Evolutionary conservation across 2,888 invertebrate species (phyloP).

Genomic region (Drosophila aldrichi): DNA sequence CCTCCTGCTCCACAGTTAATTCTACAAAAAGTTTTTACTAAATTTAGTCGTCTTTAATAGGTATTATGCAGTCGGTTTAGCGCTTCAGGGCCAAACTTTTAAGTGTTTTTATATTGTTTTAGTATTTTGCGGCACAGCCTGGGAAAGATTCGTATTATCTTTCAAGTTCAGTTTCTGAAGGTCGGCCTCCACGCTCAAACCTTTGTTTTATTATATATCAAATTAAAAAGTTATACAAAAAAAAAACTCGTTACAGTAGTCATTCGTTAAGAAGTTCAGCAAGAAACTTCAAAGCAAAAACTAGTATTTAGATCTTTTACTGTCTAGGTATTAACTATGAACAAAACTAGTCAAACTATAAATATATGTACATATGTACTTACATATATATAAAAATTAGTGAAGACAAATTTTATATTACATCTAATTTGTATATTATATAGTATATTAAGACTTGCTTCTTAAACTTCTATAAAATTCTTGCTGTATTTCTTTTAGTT

Average conservation of each 20-base stretch:
- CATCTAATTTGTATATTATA: too few species aligned
- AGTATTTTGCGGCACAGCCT: background rate
- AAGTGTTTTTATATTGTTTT: background rate
- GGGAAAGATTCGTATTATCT: constrained; percentile 6
- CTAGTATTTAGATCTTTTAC: too few species aligned
- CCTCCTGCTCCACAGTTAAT: background rate
- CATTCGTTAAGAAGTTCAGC: background rate
- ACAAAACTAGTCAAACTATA: too few species aligned
- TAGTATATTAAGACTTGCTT: background rate
- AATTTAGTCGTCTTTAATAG: too few species aligned
- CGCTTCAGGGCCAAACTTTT: background rate
- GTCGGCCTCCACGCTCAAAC: background rate
- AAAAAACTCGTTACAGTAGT: constrained; percentile 1
- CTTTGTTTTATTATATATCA: constrained; percentile 1
- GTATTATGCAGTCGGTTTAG: background rate
- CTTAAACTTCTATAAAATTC: background rate
- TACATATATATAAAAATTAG: too few species aligned
- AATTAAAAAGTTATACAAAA: background rate
- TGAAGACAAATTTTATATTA: too few species aligned
- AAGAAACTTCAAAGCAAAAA: background rate
- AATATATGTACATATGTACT: too few species aligned
- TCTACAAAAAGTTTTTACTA: background rate
- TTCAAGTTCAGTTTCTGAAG: constrained; percentile 6
- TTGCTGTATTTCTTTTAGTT: background rate
- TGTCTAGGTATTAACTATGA: too few species aligned